Evolutionary conservation across 2,797 vertebrate genomes (phyloP).

Genomic region (Pangasius sanitwongsei): DNA sequence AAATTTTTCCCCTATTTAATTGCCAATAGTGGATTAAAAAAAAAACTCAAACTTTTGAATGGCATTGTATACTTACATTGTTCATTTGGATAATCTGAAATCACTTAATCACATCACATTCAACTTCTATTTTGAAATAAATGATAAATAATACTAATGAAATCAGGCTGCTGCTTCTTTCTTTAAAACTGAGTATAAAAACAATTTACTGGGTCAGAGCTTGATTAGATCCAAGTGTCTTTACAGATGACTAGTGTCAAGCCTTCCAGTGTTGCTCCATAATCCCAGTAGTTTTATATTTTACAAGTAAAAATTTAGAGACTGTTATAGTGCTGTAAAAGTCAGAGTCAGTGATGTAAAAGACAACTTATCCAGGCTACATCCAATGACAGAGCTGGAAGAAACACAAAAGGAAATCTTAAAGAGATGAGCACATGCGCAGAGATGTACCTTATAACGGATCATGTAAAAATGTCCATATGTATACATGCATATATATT

Average conservation of each 20-base stretch:
- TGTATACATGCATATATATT: neutral
- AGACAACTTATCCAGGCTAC: neutral
- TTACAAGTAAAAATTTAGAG: neutral
- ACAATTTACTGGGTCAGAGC: too few species aligned
- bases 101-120: neutral
- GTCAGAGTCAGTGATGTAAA: neutral
- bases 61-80: neutral
- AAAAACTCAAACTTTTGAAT: neutral
- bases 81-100: neutral
- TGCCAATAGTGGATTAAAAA: neutral
- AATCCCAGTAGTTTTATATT: neutral
- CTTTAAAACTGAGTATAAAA: neutral
- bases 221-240: neutral
- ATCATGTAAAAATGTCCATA: neutral
- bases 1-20: neutral
- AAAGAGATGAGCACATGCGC: neutral
- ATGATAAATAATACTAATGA: neutral
- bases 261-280: neutral
- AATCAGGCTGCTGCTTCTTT: neutral
- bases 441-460: neutral
- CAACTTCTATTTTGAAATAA: slow-evolving; percentile 1
- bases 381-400: too few species aligned
- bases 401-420: neutral
- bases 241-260: neutral
- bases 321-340: neutral